Evolutionary conservation across 1,140 invertebrate species (phyloP).

Genomic region (Polyergus mexicanus): DNA sequence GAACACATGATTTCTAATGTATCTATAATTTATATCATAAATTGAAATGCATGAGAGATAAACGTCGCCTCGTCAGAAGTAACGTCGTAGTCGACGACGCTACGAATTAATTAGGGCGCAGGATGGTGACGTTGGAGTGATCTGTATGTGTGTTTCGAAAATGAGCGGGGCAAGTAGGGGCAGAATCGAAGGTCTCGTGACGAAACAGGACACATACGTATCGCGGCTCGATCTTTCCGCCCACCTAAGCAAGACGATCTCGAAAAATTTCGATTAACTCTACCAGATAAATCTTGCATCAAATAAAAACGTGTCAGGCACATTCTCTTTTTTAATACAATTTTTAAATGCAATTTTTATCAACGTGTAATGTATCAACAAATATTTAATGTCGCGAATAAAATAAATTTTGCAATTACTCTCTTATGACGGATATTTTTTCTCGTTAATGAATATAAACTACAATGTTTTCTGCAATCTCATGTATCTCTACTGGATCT

Average conservation of each 20-base stretch:
- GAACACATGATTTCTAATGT: not conserved
- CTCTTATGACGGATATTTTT: too few relatives aligned
- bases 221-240: constrained; percentile 69
- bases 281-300: not conserved
- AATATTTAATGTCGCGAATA: too few relatives aligned
- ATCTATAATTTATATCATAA: not conserved
- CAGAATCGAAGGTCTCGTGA: constrained; percentile 62
- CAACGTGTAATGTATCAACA: too few relatives aligned
- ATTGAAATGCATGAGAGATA: not conserved
- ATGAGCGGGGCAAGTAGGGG: constrained; percentile 74
- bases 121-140: constrained; percentile 80
- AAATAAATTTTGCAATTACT: too few relatives aligned
- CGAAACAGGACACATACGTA: constrained; percentile 79
- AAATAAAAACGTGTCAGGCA: not conserved
- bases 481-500: too few relatives aligned
- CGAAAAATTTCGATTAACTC: not conserved
- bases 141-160: constrained; percentile 81
- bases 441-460: too few relatives aligned
- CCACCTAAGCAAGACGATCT: not conserved
- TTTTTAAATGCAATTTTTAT: not conserved
- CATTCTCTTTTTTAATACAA: not conserved
- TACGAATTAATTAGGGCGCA: constrained; percentile 78
- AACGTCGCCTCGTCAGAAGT: constrained; percentile 74
- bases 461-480: too few relatives aligned
- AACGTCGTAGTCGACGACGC: constrained; percentile 77